These are phyloP conservation scores for Sprattus sprattus DNA, from an alignment of 2,113 vertebrate species.

Conservation along the genomic window DNA sequence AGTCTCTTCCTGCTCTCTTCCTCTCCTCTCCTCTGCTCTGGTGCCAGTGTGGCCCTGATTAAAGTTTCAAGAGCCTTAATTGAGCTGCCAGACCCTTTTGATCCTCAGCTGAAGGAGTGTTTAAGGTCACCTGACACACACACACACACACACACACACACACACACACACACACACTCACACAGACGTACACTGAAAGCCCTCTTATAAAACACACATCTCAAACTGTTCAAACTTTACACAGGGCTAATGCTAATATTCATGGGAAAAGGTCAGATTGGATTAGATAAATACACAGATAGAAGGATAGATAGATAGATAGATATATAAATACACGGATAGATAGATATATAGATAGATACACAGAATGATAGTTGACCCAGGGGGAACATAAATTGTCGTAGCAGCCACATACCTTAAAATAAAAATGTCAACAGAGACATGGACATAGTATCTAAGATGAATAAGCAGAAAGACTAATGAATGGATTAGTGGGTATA, in stretches of 20 bases:
- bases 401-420: too few species aligned
- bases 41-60: slow-evolving; percentile 9
- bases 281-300: too few species aligned
- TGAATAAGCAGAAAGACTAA: too few species aligned
- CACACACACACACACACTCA: slow-evolving; percentile 1
- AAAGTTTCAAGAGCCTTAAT: slow-evolving; percentile 44
- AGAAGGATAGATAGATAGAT: too few species aligned
- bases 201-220: not conserved
- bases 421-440: too few species aligned
- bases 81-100: slow-evolving; percentile 33
- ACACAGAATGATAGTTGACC: too few species aligned
- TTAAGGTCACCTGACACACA: slow-evolving; percentile 9
- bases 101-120: slow-evolving; percentile 34
- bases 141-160: not conserved
- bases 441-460: too few species aligned
- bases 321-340: too few species aligned
- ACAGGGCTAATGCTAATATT: not conserved
- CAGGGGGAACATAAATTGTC: too few species aligned
- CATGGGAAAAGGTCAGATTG: not conserved
- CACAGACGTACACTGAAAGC: not conserved
- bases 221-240: not conserved
- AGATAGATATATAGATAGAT: too few species aligned
- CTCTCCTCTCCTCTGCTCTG: not conserved
- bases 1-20: too few species aligned
- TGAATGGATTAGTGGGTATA: too few species aligned